Conservation (phyloP, 2,113 vertebrate genomes). For the Datnioides undecimradiatus region DNA sequence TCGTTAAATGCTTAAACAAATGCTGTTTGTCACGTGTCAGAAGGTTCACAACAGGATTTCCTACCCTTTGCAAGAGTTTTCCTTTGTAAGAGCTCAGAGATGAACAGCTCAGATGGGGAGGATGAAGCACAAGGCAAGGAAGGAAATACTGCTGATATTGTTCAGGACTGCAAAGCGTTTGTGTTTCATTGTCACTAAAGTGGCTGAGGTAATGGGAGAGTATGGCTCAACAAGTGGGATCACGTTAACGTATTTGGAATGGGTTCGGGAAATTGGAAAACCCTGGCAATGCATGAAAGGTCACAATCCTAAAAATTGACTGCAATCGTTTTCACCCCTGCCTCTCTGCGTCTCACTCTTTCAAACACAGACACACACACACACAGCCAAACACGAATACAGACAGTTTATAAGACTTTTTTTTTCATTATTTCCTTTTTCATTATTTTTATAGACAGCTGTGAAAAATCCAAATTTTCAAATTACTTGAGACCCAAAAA, state of each 20-base stretch:
- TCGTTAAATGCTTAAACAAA: slow-evolving; percentile 69
- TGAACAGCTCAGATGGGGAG: slow-evolving; percentile 52
- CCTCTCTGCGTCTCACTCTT: too few species aligned
- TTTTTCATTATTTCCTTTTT: background rate
- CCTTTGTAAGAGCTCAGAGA: slow-evolving; percentile 7
- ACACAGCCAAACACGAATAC: background rate
- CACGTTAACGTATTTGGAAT: slow-evolving; percentile 31
- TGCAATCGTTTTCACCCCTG: background rate
- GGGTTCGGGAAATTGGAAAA: slow-evolving; percentile 28
- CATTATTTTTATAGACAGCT: background rate
- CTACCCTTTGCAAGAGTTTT: too few species aligned
- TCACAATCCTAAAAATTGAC: background rate
- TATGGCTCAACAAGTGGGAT: slow-evolving; percentile 3
- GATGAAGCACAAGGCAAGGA: slow-evolving; percentile 63
- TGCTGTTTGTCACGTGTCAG: slow-evolving; percentile 54
- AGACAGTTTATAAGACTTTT: background rate
- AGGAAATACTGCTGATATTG: slow-evolving; percentile 70
- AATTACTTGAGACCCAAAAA: background rate
- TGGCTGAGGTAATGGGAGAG: slow-evolving; percentile 64
- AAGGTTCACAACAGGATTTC: slow-evolving; percentile 65
- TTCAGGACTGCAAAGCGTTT: slow-evolving; percentile 43
- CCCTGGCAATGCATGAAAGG: slow-evolving; percentile 3
- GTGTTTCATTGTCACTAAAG: slow-evolving; percentile 54
- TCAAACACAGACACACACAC: too few species aligned
- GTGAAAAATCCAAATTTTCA: background rate